phyloP scores from a whole-genome alignment of 2,888 invertebrate genomes.

The Stenoptilia bipunctidactyla region DNA sequence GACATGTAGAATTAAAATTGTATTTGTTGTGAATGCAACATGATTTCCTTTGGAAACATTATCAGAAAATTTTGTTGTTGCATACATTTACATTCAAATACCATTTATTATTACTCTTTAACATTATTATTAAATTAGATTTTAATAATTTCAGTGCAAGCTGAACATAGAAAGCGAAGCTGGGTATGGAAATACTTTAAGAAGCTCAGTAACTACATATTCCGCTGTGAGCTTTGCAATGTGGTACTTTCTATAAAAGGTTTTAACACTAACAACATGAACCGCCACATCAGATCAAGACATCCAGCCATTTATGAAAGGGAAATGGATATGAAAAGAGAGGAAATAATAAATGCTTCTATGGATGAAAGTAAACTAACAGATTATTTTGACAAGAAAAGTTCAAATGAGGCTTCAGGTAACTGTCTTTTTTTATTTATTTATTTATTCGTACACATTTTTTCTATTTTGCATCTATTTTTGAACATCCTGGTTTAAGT shows the following conservation, averaged over 20 bases:
- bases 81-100: too few species aligned
- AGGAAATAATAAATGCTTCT: constrained; percentile 11
- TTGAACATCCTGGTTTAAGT: too few species aligned
- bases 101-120: too few species aligned
- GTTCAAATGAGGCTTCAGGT: constrained; percentile 5
- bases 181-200: constrained; percentile 66
- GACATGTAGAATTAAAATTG: too few species aligned
- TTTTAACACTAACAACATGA: constrained; percentile 61
- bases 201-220: constrained; percentile 47
- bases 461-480: too few species aligned
- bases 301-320: constrained; percentile 39
- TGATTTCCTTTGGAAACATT: too few species aligned
- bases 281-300: constrained; percentile 46
- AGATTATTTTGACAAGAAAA: neutral
- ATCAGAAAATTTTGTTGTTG: too few species aligned
- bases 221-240: constrained; percentile 49
- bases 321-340: constrained; percentile 29
- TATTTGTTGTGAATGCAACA: too few species aligned
- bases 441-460: constrained; percentile 22
- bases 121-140: too few species aligned
- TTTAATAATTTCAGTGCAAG: neutral
- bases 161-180: constrained; percentile 49
- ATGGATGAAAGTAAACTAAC: constrained; percentile 5
- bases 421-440: constrained; percentile 2
- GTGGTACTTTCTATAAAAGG: constrained; percentile 58